These are phyloP conservation scores for Phrixothrix hirtus DNA, from an alignment of 2,888 invertebrate genomes.

Conservation along the genomic window DNA sequence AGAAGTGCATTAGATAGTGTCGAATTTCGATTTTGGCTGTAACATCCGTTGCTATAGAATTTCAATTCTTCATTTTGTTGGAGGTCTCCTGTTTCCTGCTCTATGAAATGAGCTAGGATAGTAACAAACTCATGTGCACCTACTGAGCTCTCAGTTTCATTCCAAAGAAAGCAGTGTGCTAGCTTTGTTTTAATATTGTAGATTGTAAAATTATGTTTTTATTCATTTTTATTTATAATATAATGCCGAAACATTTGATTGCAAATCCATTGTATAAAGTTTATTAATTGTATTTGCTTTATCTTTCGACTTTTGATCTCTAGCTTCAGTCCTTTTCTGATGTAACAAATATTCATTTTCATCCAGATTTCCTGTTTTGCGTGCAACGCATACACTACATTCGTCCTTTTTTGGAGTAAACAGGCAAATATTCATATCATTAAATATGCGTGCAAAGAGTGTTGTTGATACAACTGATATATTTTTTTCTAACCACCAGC, in stretches of 20 bases:
- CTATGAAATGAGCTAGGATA: neutral
- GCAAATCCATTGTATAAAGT: neutral
- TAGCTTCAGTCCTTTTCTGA: neutral
- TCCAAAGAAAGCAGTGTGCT: neutral
- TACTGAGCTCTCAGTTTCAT: neutral
- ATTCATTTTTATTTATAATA: too few species aligned
- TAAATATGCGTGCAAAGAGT: neutral
- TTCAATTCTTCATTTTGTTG: too few species aligned
- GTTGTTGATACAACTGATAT: neutral
- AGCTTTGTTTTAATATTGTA: neutral
- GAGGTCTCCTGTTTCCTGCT: neutral
- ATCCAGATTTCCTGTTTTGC: neutral
- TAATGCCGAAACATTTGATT: neutral
- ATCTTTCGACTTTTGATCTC: neutral
- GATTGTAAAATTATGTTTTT: too few species aligned
- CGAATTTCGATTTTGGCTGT: too few species aligned
- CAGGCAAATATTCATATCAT: neutral
- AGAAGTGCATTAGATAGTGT: too few species aligned
- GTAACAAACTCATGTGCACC: neutral
- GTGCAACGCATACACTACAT: too few species aligned
- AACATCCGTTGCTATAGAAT: too few species aligned
- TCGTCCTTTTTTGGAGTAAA: neutral
- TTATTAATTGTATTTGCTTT: neutral
- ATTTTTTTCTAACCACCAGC: neutral
- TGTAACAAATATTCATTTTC: constrained; percentile 1